A percentile compares a stretch with the other conserved stretches of the same genome.
phyloP scores from a whole-genome alignment of 2,113 vertebrate species.

The Gallinago jamesoni region DNA sequence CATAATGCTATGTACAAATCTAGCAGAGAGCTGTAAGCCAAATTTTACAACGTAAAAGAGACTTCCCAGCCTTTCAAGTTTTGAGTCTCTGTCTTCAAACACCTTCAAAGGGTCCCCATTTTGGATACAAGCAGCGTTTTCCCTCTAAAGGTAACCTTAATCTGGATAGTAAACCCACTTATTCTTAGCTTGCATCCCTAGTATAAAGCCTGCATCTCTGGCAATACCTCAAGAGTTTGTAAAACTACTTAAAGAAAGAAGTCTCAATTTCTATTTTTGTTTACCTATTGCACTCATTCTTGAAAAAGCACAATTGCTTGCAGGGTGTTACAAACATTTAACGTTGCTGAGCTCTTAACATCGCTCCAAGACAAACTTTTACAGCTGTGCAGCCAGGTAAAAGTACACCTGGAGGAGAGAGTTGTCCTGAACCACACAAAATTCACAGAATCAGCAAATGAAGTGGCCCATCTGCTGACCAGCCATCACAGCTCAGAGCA shows the following conservation, averaged over 20 bases:
- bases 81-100: neutral
- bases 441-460: neutral
- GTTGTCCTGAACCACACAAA: neutral
- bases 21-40: neutral
- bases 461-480: neutral
- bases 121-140: neutral
- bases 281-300: neutral
- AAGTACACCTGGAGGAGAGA: neutral
- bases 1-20: neutral
- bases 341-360: neutral
- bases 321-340: neutral
- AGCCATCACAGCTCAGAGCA: neutral
- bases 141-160: neutral
- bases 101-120: neutral
- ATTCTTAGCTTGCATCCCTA: neutral
- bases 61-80: neutral
- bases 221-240: neutral
- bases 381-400: neutral
- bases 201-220: neutral
- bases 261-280: neutral
- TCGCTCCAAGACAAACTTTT: neutral
- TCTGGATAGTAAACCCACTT: neutral
- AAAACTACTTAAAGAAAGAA: neutral
- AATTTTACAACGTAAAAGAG: neutral
- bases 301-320: accelerated